Conservation (phyloP, 2,113 vertebrate species). For the Hiodon alosoides region DNA sequence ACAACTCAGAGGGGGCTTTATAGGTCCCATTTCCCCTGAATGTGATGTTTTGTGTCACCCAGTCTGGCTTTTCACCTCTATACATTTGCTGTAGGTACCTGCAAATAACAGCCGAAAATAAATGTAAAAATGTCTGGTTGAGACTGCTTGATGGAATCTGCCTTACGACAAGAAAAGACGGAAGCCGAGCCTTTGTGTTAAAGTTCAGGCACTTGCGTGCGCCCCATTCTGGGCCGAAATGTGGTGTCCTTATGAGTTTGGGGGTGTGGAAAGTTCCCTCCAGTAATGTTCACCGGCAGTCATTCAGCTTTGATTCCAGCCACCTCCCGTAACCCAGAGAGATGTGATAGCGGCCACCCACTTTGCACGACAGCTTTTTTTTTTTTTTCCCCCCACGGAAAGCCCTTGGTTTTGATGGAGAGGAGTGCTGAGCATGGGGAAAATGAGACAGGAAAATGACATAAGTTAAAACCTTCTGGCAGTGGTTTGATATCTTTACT, state of each 20-base stretch:
- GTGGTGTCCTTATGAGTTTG: conserved; percentile 16
- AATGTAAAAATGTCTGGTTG: conserved; percentile 9
- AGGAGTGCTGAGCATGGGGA: background rate
- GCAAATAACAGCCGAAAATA: conserved; percentile 10
- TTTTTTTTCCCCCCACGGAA: background rate
- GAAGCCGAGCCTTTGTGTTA: background rate
- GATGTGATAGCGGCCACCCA: conserved; percentile 19
- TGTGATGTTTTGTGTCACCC: conserved; percentile 29
- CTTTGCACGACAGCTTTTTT: background rate
- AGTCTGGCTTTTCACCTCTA: conserved; percentile 29
- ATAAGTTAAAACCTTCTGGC: conserved; percentile 24
- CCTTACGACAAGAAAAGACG: conserved; percentile 8
- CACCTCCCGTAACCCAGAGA: background rate
- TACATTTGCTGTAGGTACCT: conserved; percentile 31
- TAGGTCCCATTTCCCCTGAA: conserved; percentile 15
- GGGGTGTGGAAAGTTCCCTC: background rate
- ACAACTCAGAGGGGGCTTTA: background rate
- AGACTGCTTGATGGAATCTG: conserved; percentile 23
- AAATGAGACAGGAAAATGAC: conserved; percentile 19
- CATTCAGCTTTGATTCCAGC: conserved; percentile 8
- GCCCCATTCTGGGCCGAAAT: background rate
- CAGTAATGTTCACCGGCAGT: background rate
- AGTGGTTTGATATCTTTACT: conserved; percentile 20
- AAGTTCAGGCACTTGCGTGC: background rate
- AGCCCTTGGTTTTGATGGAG: conserved; percentile 10